Percentiles rank a stretch among this genome's conserved stretches.
phyloP scores from a whole-genome alignment of 2,797 vertebrate species.

The Acomys russatus region DNA sequence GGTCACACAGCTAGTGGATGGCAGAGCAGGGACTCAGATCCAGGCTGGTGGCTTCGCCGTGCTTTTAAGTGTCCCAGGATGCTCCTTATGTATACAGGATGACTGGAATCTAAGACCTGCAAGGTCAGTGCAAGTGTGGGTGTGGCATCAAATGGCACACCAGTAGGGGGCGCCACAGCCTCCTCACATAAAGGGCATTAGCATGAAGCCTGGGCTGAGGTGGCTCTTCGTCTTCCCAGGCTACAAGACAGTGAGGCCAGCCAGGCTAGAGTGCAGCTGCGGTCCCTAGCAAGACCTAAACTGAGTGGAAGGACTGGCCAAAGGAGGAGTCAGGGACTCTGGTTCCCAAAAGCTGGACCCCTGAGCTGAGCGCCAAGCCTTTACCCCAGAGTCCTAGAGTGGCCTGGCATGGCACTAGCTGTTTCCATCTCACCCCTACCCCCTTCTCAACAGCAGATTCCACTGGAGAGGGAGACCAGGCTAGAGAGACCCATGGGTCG shows the following conservation, averaged over 20 bases:
- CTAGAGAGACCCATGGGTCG: background rate
- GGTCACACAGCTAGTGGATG: background rate
- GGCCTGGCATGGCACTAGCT: background rate
- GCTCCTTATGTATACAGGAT: background rate
- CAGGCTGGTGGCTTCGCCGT: background rate
- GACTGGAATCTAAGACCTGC: background rate
- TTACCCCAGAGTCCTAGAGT: background rate
- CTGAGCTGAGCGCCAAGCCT: background rate
- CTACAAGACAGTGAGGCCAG: background rate
- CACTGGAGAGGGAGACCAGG: no score
- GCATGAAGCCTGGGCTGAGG: background rate
- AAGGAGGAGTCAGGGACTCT: background rate
- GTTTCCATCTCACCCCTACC: background rate
- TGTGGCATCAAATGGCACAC: background rate
- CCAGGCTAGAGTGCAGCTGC: background rate
- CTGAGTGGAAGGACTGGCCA: background rate
- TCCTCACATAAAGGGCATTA: background rate
- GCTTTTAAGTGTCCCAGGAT: background rate
- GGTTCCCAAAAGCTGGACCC: conserved; percentile 21
- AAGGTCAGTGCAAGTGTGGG: background rate
- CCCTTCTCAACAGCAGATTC: background rate
- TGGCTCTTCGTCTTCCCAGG: background rate
- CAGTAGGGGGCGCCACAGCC: background rate
- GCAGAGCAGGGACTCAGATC: background rate
- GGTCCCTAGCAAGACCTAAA: background rate